Conservation (phyloP, 2,113 vertebrate genomes). For the Muntiacus muntjak region DNA sequence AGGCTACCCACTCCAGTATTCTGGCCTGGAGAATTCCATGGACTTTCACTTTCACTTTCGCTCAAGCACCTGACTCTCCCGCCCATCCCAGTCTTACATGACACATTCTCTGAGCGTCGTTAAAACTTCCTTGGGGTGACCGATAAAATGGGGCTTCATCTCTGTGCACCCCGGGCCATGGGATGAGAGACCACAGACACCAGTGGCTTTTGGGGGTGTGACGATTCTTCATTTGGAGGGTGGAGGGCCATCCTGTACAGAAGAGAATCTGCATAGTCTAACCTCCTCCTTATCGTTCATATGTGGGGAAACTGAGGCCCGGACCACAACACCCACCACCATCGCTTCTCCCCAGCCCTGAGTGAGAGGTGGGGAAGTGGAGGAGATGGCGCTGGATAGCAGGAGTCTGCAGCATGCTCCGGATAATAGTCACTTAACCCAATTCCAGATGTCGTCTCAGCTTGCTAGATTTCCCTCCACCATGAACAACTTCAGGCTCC, state of each 20-base stretch:
- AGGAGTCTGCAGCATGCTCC: background rate
- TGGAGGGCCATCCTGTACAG: background rate
- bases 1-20: background rate
- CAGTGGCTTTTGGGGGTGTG: background rate
- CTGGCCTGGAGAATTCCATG: background rate
- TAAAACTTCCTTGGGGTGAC: background rate
- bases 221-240: background rate
- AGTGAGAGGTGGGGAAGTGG: background rate
- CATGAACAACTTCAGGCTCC: background rate
- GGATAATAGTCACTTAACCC: background rate
- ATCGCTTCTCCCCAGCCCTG: background rate
- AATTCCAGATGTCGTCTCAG: background rate
- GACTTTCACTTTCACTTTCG: background rate
- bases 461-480: background rate
- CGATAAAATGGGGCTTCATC: background rate
- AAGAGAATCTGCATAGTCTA: background rate
- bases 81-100: no score
- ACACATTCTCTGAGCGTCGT: background rate
- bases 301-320: background rate
- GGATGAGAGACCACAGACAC: rapidly evolving
- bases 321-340: background rate
- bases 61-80: background rate
- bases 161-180: no score
- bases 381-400: background rate
- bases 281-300: background rate